Conservation (phyloP, 2,888 invertebrate genomes). For the Flabesymbios commensalis region DNA sequence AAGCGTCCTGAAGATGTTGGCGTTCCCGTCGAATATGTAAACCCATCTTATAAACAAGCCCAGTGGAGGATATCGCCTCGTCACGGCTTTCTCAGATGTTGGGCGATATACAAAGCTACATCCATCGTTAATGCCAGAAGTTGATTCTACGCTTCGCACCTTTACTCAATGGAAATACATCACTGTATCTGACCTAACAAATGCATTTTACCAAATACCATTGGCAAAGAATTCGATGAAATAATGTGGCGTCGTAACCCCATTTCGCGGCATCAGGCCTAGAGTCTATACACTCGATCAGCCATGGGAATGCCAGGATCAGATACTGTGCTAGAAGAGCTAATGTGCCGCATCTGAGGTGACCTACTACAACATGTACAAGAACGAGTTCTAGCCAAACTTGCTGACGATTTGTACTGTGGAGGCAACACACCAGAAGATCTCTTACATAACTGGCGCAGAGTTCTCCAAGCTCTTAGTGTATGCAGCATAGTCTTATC, state of each 20-base stretch:
- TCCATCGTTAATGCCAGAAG: no score
- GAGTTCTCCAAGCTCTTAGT: constrained; percentile 26
- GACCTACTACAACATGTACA: constrained; percentile 25
- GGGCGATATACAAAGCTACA: no score
- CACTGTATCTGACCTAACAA: neutral
- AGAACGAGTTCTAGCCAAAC: constrained; percentile 21
- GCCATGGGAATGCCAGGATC: constrained; percentile 35
- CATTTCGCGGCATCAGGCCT: constrained; percentile 18
- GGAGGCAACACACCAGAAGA: constrained; percentile 12
- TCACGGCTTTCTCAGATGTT: no score
- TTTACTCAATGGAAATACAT: neutral
- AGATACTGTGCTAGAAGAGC: constrained; percentile 27
- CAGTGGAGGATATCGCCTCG: no score
- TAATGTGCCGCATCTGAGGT: constrained; percentile 28
- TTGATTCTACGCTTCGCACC: neutral
- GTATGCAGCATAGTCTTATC: neutral
- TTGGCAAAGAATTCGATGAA: constrained; percentile 9
- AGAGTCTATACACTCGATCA: constrained; percentile 19
- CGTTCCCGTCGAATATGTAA: constrained; percentile 10
- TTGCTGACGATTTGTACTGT: constrained; percentile 21
- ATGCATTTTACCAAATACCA: constrained; percentile 1
- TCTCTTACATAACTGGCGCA: constrained; percentile 22
- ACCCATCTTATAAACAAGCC: no score
- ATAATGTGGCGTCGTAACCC: constrained; percentile 12
- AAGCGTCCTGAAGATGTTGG: constrained; percentile 9